These are phyloP conservation scores for Hippocampus barbouri DNA, from an alignment of 2,113 vertebrate species.

Conservation along the genomic window DNA sequence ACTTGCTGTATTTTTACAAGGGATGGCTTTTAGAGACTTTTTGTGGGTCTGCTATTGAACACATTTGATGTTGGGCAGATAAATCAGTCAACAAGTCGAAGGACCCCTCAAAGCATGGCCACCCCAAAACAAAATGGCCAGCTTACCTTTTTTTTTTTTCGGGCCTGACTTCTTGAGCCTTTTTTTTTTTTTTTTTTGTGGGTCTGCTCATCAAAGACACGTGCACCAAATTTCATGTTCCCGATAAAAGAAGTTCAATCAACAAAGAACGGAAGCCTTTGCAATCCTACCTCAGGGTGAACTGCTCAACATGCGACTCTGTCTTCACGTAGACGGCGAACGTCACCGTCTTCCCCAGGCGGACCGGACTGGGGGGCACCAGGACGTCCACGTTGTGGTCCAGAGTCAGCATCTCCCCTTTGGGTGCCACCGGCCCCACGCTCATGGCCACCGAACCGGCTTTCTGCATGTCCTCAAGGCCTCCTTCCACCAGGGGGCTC, in stretches of 20 bases:
- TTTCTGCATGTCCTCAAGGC: slow-evolving; percentile 71
- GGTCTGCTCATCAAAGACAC: background rate
- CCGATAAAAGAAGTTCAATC: background rate
- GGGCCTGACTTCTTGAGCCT: too few species aligned
- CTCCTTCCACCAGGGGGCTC: slow-evolving; percentile 51
- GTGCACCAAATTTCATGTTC: background rate
- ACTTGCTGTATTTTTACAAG: background rate
- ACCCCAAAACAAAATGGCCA: too few species aligned
- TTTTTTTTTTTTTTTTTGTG: background rate
- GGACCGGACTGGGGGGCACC: slow-evolving; percentile 80
- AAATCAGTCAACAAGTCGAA: background rate
- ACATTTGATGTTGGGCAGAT: background rate
- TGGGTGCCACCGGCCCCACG: slow-evolving; percentile 68
- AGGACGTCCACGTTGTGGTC: slow-evolving; percentile 82
- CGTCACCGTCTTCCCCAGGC: slow-evolving; percentile 82
- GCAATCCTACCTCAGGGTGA: slow-evolving; percentile 77
- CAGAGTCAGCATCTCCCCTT: slow-evolving; percentile 75
- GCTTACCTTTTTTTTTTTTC: background rate
- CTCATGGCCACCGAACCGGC: slow-evolving; percentile 82
- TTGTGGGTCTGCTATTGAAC: background rate
- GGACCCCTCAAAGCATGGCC: background rate
- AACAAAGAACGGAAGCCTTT: slow-evolving; percentile 5
- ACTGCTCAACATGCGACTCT: slow-evolving; percentile 76
- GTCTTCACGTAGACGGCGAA: slow-evolving; percentile 82
- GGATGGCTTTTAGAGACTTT: background rate